phyloP scores from a whole-genome alignment of 2,113 vertebrate genomes.

The Caranx melampygus region DNA sequence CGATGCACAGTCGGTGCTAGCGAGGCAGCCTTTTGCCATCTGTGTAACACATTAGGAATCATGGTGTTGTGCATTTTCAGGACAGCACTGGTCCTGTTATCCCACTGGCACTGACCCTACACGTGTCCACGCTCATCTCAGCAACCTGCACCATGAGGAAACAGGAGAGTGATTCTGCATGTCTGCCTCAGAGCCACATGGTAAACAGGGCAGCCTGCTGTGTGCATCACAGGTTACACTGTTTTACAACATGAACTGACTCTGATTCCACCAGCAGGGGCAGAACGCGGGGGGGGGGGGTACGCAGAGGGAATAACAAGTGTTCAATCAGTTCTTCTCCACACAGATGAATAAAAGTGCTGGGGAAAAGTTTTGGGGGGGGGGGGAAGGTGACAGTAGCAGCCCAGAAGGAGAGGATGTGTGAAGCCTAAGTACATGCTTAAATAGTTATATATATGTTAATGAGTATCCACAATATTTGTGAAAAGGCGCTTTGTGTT shows the following conservation, averaged over 20 bases:
- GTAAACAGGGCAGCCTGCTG: background rate
- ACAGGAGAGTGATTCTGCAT: constrained; percentile 4
- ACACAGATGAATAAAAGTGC: constrained; percentile 9
- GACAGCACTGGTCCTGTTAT: background rate
- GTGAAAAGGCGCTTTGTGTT: background rate
- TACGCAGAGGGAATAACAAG: constrained; percentile 2
- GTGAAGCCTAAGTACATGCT: background rate
- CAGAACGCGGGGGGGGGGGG: no score
- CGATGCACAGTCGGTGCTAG: constrained; percentile 58
- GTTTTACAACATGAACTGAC: no score
- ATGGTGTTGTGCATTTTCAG: constrained; percentile 27
- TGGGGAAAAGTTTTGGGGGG: background rate
- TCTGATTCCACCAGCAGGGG: background rate
- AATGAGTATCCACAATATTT: background rate
- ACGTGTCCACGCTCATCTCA: constrained; percentile 24
- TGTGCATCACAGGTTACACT: background rate
- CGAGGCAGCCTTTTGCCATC: constrained; percentile 55
- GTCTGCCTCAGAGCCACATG: constrained; percentile 7
- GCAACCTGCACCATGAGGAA: constrained; percentile 2
- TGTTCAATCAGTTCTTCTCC: background rate
- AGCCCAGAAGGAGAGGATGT: background rate
- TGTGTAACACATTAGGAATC: constrained; percentile 51
- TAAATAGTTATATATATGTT: background rate
- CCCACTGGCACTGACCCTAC: background rate
- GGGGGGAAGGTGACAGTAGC: background rate